Base-by-base conservation (phyloP, 92 coral and sea anemone species). In the Bergia sp. region DNA sequence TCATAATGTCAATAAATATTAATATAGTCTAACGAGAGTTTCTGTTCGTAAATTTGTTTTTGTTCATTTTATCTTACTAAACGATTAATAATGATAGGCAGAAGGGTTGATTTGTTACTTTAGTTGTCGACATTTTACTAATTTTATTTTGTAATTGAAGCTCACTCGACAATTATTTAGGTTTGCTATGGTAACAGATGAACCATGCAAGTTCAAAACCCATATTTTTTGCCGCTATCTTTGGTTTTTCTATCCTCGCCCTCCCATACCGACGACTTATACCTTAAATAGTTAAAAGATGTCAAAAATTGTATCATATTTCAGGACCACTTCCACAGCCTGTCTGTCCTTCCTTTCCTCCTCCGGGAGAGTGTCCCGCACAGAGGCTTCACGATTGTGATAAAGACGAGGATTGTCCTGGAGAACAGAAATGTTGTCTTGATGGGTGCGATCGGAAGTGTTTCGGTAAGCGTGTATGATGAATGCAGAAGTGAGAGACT, bases 381-480 rank as follows among this genome's bases (percentile, higher is more conserved):
- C 45, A 37, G 79, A 75, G n/a, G 16, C 45, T 75, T 40, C 21
- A 75, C 29, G 49, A 37, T 40, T 75, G 79, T 21, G 16, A 75
- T 20, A 40, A 18, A 0, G 79, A 75, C 79, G 53, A 75, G 3
- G 79, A 44, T 3, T 75, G 79, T 75, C 49, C 79, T 41, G n/a
- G 45, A 41, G 79, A 75, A 39, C 45, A 75, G 44, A 75, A 75
- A 21, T 75, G 79, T 8, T 75, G 79, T 16, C 50, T 75, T 16
- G 79, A 75, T 41, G 79, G 79, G 36, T 75, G 79, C 41, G 79
- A 75, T 13, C 50, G 79, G 79, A 75, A 75, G n/a, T 75, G 79
- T 10, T 75, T 75, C 3, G 79, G 79, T 75, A 75, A 75, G 79
- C 37, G 5, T 73, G 44, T 61, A 1, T 57, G 66, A 18, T 53